Evolutionary conservation across 2,113 vertebrate genomes (phyloP).

Genomic region (Caranx melampygus): DNA sequence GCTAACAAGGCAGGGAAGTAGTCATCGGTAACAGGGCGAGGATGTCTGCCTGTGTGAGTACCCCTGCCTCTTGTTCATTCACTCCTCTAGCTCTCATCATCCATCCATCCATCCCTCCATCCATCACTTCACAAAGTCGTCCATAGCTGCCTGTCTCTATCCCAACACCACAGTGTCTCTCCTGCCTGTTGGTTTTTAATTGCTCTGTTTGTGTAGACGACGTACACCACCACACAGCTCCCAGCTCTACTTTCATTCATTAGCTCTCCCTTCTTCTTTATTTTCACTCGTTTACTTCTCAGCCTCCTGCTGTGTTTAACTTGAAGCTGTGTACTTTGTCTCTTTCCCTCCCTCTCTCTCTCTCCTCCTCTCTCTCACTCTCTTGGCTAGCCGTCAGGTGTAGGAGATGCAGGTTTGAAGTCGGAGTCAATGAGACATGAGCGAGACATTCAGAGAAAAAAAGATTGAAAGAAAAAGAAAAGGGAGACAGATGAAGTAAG

Average conservation of each 20-base stretch:
- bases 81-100: constrained; percentile 27
- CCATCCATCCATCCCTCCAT: constrained; percentile 27
- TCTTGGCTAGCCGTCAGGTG: constrained; percentile 39
- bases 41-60: constrained; percentile 79
- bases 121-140: constrained; percentile 5
- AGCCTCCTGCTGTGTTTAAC: constrained; percentile 50
- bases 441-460: constrained; percentile 32
- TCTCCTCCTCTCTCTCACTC: neutral
- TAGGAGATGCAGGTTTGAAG: constrained; percentile 41
- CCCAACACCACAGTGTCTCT: neutral
- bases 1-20: constrained; percentile 68
- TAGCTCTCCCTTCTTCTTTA: constrained; percentile 4
- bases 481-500: constrained; percentile 54
- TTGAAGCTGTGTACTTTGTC: constrained; percentile 50
- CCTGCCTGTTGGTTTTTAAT: constrained; percentile 15
- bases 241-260: constrained; percentile 27
- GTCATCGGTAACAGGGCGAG: constrained; percentile 58
- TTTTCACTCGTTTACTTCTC: constrained; percentile 42
- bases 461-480: constrained; percentile 21
- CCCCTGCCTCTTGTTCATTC: constrained; percentile 40
- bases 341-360: constrained; percentile 13
- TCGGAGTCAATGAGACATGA: constrained; percentile 31
- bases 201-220: constrained; percentile 20
- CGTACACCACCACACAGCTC: neutral
- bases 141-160: neutral